Conservation (phyloP, 2,113 vertebrate species). For the Pristiophorus japonicus region DNA sequence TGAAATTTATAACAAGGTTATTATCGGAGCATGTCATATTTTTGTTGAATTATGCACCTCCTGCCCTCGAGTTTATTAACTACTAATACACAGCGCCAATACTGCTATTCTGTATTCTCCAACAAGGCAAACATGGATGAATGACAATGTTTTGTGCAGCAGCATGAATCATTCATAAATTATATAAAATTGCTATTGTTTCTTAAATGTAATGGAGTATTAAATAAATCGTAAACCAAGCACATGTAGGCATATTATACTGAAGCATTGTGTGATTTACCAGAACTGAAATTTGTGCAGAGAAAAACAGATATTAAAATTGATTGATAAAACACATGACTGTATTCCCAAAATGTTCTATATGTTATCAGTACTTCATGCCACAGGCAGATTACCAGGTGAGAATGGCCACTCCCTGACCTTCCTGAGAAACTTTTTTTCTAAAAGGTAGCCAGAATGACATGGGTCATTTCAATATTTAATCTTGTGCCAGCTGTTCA, state of each 20-base stretch:
- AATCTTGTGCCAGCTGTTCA: not conserved
- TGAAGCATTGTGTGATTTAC: not conserved
- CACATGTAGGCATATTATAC: not conserved
- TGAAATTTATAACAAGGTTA: not conserved
- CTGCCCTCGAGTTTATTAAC: not conserved
- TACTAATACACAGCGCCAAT: no score
- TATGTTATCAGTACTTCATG: not conserved
- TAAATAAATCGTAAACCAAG: not conserved
- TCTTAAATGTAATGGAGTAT: not conserved
- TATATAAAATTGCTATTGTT: not conserved
- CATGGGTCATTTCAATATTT: constrained; percentile 16
- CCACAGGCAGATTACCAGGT: not conserved
- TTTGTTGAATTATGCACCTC: not conserved
- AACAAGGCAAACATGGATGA: not conserved
- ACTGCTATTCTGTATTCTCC: not conserved
- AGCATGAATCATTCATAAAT: not conserved
- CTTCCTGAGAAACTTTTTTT: not conserved
- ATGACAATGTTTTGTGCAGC: not conserved
- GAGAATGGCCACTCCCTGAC: not conserved
- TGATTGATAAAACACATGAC: not conserved
- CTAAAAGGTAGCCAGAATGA: not conserved
- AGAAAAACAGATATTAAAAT: not conserved
- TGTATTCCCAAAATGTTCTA: not conserved
- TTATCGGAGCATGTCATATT: not conserved
- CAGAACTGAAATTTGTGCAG: not conserved